Base-by-base conservation (phyloP, 2,888 invertebrate genomes). In the Drosophila pseudotalamancana region DNA sequence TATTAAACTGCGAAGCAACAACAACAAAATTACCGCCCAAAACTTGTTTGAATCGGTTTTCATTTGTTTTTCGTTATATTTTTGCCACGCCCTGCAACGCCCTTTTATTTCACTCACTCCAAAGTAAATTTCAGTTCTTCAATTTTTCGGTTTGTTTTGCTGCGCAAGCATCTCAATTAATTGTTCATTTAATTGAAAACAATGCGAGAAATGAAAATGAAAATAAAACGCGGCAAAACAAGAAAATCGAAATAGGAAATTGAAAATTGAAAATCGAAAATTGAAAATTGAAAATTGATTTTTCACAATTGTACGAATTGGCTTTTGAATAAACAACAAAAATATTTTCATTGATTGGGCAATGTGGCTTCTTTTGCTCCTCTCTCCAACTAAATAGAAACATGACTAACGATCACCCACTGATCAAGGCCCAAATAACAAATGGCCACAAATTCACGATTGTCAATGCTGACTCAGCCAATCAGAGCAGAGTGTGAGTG, bases 21-120 rank as follows among this genome's bases (percentile, higher is more conserved):
- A 27, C 23, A 43, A 29, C 16, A 27, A 29, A 43, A 25, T 43
- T 11, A 59, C 43, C 50, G 62, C 35, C 48, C 34, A 39, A 71
- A 79, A 86, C 87, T 79, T 51, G 84, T 74, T 82, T 48, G 37
- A 86, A 86, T 80, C 72, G 87, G 84, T 63, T 86, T 78, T 60
- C 39, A 60, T 65, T 73, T 56, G 71, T 61, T 61, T n/a, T 43
- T 43, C 11, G 25, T 27, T 43, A 3, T n/a, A n/a, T 40, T 25
- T 18, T 27, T 5, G n/a, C 46, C 63, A 60, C 61, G 37, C 45
- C 45, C 37, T 23, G 31, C 8, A 14, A 4, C 55, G 39, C 51
- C 39, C 55, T 48, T 53, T 43, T 32, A 4, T 27, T 12, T 12
- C 37, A 60, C 51, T 8, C 49, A 16, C 37, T 59, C 42, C 68